These are phyloP conservation scores for Eira barbara DNA, from an alignment of 2,113 vertebrate species.

Conservation along the genomic window DNA sequence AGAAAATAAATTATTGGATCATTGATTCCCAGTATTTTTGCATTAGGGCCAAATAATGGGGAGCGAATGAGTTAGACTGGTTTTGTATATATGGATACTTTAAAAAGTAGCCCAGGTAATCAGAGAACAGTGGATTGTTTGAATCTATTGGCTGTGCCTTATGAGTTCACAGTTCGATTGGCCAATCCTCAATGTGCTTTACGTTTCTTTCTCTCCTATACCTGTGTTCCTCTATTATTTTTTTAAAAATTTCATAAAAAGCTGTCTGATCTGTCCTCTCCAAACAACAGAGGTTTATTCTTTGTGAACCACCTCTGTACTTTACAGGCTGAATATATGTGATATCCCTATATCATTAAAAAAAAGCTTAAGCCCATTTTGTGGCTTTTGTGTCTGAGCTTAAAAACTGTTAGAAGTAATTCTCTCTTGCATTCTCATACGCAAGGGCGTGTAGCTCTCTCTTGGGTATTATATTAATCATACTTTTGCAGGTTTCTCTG, in stretches of 20 bases:
- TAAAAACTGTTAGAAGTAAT: not conserved
- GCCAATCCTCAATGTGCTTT: not conserved
- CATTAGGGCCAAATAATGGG: not conserved
- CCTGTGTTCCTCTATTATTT: not conserved
- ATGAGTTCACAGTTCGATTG: not conserved
- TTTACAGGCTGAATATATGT: not conserved
- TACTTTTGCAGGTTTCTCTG: not conserved
- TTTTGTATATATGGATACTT: not conserved
- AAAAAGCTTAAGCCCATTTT: not conserved
- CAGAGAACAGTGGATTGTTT: not conserved
- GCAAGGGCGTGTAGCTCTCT: not conserved
- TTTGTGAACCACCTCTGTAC: not conserved
- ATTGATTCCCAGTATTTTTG: not conserved
- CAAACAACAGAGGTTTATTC: not conserved
- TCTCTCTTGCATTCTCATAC: not conserved
- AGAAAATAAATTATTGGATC: conserved; percentile 13
- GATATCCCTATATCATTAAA: not conserved
- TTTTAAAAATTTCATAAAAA: not conserved
- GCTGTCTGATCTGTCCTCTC: not conserved
- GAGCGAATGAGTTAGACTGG: not conserved
- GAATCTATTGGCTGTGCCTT: not conserved
- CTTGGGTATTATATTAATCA: not conserved
- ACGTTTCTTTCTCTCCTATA: not conserved
- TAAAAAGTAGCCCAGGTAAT: not conserved
- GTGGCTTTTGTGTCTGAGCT: conserved; percentile 25